Evolutionary conservation across 2,888 invertebrate genomes (phyloP).

Genomic region (Drosophila rellima): DNA sequence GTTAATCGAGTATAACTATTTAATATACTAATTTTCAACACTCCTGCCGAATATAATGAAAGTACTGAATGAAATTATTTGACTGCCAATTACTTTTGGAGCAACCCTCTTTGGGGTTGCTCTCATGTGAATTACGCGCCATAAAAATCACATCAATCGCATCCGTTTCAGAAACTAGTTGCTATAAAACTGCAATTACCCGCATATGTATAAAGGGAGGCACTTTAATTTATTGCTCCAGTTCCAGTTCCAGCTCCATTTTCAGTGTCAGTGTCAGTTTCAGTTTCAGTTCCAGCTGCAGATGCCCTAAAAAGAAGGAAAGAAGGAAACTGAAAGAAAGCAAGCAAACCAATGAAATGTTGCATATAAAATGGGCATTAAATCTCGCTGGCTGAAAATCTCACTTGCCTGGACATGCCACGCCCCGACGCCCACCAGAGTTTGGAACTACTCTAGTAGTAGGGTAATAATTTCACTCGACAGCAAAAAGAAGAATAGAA

Average conservation of each 20-base stretch:
- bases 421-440: constrained; percentile 30
- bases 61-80: not conserved
- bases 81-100: constrained; percentile 27
- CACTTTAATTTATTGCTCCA: constrained; percentile 59
- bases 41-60: not conserved
- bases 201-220: constrained; percentile 35
- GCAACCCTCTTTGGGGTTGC: not conserved
- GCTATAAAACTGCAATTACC: constrained; percentile 79
- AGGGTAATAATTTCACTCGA: constrained; percentile 55
- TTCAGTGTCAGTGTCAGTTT: constrained; percentile 6
- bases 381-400: constrained; percentile 64
- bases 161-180: constrained; percentile 75
- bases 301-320: constrained; percentile 15
- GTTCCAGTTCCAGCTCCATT: constrained; percentile 7
- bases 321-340: not conserved
- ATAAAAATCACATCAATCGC: constrained; percentile 80
- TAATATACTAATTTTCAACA: not conserved
- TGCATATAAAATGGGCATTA: constrained; percentile 60
- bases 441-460: constrained; percentile 19
- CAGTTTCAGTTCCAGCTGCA: constrained; percentile 14
- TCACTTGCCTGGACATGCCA: constrained; percentile 44
- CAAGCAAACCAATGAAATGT: constrained; percentile 9
- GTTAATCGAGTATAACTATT: too few species aligned
- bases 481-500: constrained; percentile 19
- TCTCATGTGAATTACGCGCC: constrained; percentile 49